Evolutionary conservation across 2,888 invertebrate genomes (phyloP).

Genomic region (Lasioglossum malachurum): DNA sequence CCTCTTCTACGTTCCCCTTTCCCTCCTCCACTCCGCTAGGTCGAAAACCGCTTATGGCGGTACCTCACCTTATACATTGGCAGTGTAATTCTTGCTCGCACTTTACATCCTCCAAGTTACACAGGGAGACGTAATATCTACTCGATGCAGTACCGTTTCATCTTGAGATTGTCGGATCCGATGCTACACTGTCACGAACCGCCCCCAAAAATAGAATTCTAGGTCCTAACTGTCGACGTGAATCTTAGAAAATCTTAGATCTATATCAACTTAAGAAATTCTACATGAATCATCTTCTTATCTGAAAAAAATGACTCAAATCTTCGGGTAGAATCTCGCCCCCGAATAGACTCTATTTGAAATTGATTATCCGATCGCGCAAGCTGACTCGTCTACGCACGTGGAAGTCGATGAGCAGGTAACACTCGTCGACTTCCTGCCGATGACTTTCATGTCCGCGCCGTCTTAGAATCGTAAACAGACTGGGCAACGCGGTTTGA

Average conservation of each 20-base stretch:
- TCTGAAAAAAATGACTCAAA: background rate
- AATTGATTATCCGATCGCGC: background rate
- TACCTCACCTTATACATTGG: background rate
- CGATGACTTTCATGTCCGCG: constrained; percentile 3
- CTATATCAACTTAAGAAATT: too few relatives aligned
- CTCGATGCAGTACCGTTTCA: background rate
- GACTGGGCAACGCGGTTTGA: background rate
- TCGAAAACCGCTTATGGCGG: background rate
- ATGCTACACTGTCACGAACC: background rate
- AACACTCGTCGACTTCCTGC: background rate
- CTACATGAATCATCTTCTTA: too few relatives aligned
- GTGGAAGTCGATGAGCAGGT: background rate
- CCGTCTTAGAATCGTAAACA: background rate
- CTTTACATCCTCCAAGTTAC: background rate
- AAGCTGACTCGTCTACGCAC: background rate
- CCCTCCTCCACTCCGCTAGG: background rate
- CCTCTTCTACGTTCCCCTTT: background rate
- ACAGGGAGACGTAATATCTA: background rate
- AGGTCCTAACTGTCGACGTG: too few relatives aligned
- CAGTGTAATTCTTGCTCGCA: background rate
- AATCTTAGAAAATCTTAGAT: too few relatives aligned
- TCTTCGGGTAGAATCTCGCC: background rate
- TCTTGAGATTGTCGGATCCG: background rate
- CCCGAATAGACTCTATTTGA: background rate
- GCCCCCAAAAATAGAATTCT: background rate